Base-by-base conservation (phyloP, 1,140 invertebrate genomes). In the Nasonia giraulti region DNA sequence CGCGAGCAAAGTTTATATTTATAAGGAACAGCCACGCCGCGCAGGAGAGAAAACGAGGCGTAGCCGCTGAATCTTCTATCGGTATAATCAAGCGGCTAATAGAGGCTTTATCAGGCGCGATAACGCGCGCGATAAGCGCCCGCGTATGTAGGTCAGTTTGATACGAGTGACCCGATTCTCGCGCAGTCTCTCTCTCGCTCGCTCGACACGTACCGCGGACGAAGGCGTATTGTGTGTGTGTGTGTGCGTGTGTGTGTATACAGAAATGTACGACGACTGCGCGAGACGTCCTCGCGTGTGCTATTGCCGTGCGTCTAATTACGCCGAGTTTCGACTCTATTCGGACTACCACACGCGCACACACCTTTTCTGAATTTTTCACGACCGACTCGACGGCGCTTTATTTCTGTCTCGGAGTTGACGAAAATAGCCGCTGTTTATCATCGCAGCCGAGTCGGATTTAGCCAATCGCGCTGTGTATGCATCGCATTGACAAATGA, bases 101-200 rank as follows among this genome's bases (percentile, higher is more conserved):
- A 91, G 89, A 90, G 87, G 87, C 87, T 89, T 92, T 92, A 92
- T 92, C 92, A 90, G 86, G 88, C 85, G 85, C 86, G 92, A 92
- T 92, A 91, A 91, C 89, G 88, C 88, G 86, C 85, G 89, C 89
- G 92, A 92, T 92, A 92, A 90, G 89, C 88, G 90, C 91, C 91
- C 91, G 90, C 88, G 86, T 91, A 92, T 92, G 91, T 92, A 92
- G 92, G 92, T 92, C 91, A 92, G 90, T 91, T 91, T 91, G 92
- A 92, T 92, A 92, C 88, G 88, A 91, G 86, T 91, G 91, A 92
- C 92, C 92, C 88, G 89, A 92, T 92, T 92, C 87, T 88, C 86
- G 83, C 86, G 82, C 88, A 85, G 86, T 84, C 80, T 76, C 83
- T 78, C 82, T 55, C 80, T 78, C 27, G 17, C 79, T 50, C 66